phyloP scores from a whole-genome alignment of 2,113 vertebrate genomes.

The Symphodus melops region DNA sequence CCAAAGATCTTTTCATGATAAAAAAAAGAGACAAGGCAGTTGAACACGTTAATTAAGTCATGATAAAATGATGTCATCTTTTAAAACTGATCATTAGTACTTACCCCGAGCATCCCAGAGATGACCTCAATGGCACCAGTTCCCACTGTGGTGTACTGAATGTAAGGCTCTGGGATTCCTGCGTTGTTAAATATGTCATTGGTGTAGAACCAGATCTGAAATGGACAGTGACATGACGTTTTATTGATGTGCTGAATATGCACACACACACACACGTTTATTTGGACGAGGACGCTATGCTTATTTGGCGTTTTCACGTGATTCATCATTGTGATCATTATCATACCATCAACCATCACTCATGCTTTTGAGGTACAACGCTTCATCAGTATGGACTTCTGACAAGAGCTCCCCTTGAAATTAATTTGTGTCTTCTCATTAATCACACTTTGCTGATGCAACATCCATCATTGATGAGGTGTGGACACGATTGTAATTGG shows the following conservation, averaged over 20 bases:
- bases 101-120: slow-evolving; percentile 88
- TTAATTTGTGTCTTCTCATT: slow-evolving; percentile 78
- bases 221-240: slow-evolving; percentile 41
- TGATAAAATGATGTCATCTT: neutral
- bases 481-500: slow-evolving; percentile 56
- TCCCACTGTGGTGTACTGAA: slow-evolving; percentile 90
- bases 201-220: slow-evolving; percentile 96
- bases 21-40: neutral
- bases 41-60: neutral
- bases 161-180: slow-evolving; percentile 81
- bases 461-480: slow-evolving; percentile 77
- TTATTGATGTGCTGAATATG: slow-evolving; percentile 6
- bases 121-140: slow-evolving; percentile 89
- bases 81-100: slow-evolving; percentile 40
- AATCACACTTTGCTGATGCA: slow-evolving; percentile 78
- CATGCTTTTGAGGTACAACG: slow-evolving; percentile 64
- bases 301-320: slow-evolving; percentile 41
- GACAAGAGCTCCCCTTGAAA: slow-evolving; percentile 78
- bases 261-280: neutral
- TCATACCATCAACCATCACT: slow-evolving; percentile 56
- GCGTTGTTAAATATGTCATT: slow-evolving; percentile 89
- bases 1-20: neutral
- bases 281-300: slow-evolving; percentile 12
- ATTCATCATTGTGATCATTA: slow-evolving; percentile 69
- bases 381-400: slow-evolving; percentile 68